Percentiles rank a stretch among this genome's conserved stretches.
phyloP scores from a whole-genome alignment of 2,888 invertebrate species.

The Sepiola atlantica region DNA sequence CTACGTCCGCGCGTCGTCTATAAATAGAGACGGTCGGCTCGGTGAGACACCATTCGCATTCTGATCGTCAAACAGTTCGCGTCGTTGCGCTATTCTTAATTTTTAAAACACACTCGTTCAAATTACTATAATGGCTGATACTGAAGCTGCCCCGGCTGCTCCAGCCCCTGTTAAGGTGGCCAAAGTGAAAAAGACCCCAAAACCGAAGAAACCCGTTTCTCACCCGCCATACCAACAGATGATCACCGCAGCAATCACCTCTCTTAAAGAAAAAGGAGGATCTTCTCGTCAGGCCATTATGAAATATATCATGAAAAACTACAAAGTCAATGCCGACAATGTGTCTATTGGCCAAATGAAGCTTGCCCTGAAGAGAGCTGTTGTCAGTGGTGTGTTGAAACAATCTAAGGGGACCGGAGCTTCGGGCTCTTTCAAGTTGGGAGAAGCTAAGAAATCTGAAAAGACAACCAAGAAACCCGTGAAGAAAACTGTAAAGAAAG shows the following conservation, averaged over 20 bases:
- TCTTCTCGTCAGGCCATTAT: slow-evolving; percentile 72
- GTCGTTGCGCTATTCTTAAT: too few relatives aligned
- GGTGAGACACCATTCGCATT: slow-evolving; percentile 34
- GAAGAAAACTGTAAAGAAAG: slow-evolving; percentile 48
- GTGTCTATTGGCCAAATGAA: slow-evolving; percentile 65
- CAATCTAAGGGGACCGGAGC: slow-evolving; percentile 60
- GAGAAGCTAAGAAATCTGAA: slow-evolving; percentile 49
- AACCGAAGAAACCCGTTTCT: slow-evolving; percentile 67
- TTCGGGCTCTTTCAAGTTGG: slow-evolving; percentile 54
- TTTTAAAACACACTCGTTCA: too few relatives aligned
- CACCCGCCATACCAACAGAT: slow-evolving; percentile 71
- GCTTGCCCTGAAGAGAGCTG: slow-evolving; percentile 65
- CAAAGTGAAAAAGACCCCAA: slow-evolving; percentile 52
- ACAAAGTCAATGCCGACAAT: slow-evolving; percentile 63
- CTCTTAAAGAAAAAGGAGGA: slow-evolving; percentile 71
- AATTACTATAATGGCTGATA: too few relatives aligned
- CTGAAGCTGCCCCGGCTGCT: slow-evolving; percentile 48
- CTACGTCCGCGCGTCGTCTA: too few relatives aligned
- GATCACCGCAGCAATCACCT: slow-evolving; percentile 70
- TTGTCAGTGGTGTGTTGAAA: slow-evolving; percentile 61
- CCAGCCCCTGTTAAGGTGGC: neutral
- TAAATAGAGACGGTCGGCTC: too few relatives aligned
- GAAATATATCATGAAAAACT: slow-evolving; percentile 71
- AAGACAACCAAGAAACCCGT: slow-evolving; percentile 49
- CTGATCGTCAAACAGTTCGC: slow-evolving; percentile 57